Evolutionary conservation across 2,888 invertebrate species (phyloP).

Genomic region (Ligdia adustata): DNA sequence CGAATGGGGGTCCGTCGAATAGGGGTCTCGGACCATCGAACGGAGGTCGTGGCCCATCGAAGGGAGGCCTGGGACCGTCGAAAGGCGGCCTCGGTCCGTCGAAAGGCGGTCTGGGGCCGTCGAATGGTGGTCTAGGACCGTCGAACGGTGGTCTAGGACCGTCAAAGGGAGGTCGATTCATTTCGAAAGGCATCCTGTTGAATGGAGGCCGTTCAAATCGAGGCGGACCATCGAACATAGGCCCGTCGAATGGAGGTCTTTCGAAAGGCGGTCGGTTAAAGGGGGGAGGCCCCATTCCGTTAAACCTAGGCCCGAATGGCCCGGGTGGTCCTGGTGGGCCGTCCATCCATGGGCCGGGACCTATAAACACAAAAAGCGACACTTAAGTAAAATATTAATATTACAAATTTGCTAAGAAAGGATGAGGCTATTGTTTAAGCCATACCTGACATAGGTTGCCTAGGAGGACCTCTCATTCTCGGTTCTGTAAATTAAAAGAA

Average conservation of each 20-base stretch:
- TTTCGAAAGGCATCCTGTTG: conserved; percentile 58
- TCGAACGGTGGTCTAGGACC: conserved; percentile 54
- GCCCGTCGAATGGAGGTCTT: conserved; percentile 53
- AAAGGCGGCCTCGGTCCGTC: conserved; percentile 56
- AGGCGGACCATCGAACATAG: conserved; percentile 54
- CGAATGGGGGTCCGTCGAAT: conserved; percentile 61
- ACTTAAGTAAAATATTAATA: too few relatives aligned
- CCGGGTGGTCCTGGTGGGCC: conserved; percentile 60
- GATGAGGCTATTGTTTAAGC: conserved; percentile 17
- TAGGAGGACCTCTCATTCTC: conserved; percentile 75
- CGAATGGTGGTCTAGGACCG: conserved; percentile 44
- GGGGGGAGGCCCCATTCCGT: conserved; percentile 65
- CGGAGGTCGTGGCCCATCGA: conserved; percentile 48
- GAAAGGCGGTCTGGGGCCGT: conserved; percentile 50
- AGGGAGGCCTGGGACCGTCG: conserved; percentile 51
- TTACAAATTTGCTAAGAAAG: background rate
- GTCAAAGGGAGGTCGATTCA: conserved; percentile 46
- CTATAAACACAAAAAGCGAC: conserved; percentile 15
- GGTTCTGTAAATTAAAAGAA: conserved; percentile 71
- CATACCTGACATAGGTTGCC: conserved; percentile 72
- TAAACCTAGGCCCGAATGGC: conserved; percentile 71
- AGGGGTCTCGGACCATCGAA: conserved; percentile 54
- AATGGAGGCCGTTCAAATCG: conserved; percentile 55
- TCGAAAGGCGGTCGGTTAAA: conserved; percentile 53
- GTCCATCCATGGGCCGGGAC: conserved; percentile 76